A percentile compares a stretch with the other conserved stretches of the same genome.
These are phyloP conservation scores for Chiloscyllium punctatum DNA, from an alignment of 2,797 vertebrate genomes.

Conservation along the genomic window DNA sequence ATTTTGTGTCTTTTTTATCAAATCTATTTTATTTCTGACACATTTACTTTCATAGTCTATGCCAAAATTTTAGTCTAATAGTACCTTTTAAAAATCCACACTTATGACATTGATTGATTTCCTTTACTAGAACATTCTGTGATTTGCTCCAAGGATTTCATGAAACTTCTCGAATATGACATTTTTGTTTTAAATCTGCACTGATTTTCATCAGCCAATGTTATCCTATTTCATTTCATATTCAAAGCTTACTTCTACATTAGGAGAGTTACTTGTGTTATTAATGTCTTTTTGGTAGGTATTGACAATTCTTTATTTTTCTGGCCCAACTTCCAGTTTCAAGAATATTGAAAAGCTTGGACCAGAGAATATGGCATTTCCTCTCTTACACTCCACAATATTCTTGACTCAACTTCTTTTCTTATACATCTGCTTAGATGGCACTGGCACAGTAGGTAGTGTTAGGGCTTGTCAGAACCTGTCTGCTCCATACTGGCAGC, in stretches of 20 bases:
- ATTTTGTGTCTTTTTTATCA: background rate
- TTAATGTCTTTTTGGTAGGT: background rate
- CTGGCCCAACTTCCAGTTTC: background rate
- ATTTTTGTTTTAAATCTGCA: background rate
- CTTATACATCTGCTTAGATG: background rate
- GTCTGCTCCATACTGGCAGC: too few species aligned
- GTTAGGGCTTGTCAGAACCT: too few species aligned
- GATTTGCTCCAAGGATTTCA: background rate
- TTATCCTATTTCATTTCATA: background rate
- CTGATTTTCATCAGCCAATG: background rate
- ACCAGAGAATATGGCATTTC: background rate
- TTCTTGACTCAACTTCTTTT: background rate
- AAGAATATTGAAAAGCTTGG: background rate
- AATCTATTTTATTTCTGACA: background rate
- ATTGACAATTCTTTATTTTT: background rate
- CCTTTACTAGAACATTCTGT: background rate
- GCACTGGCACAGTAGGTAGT: too few species aligned
- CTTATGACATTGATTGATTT: background rate
- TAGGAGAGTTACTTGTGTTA: background rate
- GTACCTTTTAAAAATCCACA: background rate
- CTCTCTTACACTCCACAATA: background rate
- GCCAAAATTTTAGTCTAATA: background rate
- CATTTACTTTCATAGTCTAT: background rate
- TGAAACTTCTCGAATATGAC: background rate
- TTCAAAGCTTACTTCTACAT: background rate